phyloP scores from a whole-genome alignment of 2,113 vertebrate genomes.

The Verasper variegatus region DNA sequence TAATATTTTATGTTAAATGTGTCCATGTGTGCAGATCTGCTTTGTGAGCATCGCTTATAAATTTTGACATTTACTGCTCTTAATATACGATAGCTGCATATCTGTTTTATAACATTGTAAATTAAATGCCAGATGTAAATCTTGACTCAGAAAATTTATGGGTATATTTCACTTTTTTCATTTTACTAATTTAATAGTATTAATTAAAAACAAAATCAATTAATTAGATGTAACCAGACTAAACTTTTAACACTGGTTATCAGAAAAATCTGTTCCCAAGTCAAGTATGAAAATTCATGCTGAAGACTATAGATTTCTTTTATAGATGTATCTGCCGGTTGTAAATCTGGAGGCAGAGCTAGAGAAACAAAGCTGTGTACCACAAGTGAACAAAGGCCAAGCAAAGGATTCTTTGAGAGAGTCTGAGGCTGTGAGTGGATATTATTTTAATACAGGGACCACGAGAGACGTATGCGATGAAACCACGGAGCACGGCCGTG shows the following conservation, averaged over 20 bases:
- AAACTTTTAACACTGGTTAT: not conserved
- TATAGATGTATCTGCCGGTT: not conserved
- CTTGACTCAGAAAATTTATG: not conserved
- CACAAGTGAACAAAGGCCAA: not conserved
- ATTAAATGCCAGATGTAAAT: not conserved
- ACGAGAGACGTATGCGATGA: slow-evolving; percentile 3
- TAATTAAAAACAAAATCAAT: too few relatives aligned
- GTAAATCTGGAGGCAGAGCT: not conserved
- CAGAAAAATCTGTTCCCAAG: not conserved
- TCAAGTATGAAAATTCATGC: not conserved
- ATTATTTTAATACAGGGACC: not conserved
- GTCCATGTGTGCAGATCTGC: not conserved
- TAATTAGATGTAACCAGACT: too few relatives aligned
- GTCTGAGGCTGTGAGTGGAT: not conserved
- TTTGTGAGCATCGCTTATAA: not conserved
- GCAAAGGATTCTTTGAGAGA: not conserved
- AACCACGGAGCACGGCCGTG: too few relatives aligned
- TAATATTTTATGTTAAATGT: not conserved
- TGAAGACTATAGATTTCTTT: not conserved
- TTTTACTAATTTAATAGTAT: too few relatives aligned
- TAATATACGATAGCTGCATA: not conserved
- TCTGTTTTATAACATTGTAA: not conserved
- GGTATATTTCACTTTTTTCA: too few relatives aligned
- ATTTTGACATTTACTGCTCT: not conserved
- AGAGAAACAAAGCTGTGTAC: not conserved